phyloP scores from a whole-genome alignment of 2,113 vertebrate species.

The Smithornis capensis region DNA sequence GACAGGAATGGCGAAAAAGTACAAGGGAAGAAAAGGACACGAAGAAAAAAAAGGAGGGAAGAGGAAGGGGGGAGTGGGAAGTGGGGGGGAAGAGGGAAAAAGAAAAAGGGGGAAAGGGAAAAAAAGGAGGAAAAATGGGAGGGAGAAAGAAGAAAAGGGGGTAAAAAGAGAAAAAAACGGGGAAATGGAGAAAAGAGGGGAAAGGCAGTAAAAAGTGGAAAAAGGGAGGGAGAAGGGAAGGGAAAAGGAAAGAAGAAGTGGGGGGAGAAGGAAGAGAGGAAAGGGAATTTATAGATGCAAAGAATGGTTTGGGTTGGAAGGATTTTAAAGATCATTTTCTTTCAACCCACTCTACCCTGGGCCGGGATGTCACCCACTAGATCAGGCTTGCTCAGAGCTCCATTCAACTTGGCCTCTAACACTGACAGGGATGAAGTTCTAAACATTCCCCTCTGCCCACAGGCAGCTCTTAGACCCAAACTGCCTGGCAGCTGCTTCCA shows the following conservation, averaged over 20 bases:
- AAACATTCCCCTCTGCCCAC: neutral
- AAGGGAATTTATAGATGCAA: neutral
- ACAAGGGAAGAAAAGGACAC: neutral
- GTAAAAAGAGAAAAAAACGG: neutral
- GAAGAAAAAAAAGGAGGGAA: no score
- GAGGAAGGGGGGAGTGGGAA: no score
- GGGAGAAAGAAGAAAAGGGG: neutral
- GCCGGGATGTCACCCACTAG: neutral
- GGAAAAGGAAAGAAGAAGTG: fast-evolving
- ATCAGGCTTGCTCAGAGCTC: neutral
- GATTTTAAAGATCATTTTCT: neutral
- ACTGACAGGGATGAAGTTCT: neutral
- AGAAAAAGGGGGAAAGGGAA: neutral
- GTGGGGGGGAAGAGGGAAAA: no score
- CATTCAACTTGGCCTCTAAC: neutral
- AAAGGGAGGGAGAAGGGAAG: neutral
- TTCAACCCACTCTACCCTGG: neutral
- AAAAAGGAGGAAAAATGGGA: no score
- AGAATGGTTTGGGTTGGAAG: neutral
- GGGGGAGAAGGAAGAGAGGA: neutral
- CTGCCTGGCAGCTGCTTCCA: neutral
- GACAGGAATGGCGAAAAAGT: neutral
- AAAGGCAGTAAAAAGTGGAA: neutral
- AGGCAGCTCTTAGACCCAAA: neutral
- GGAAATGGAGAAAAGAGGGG: no score